Evolutionary conservation across 2,888 invertebrate genomes (phyloP).

Genomic region (Neocrepidodera transversa): DNA sequence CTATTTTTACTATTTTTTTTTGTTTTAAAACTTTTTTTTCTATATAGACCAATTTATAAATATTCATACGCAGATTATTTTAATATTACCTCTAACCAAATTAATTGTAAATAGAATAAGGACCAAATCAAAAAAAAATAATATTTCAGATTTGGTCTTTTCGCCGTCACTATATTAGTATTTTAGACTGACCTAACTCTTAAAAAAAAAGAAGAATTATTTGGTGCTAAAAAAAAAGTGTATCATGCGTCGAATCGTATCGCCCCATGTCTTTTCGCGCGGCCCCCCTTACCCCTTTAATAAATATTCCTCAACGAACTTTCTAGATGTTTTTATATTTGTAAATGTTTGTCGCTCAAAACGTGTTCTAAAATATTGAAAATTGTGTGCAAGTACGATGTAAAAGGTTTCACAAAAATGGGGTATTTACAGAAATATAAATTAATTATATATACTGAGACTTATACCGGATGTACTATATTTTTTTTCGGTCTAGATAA

Average conservation of each 20-base stretch:
- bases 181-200: conserved; percentile 30
- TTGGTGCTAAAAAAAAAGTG: conserved; percentile 33
- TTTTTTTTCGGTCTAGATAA: too few species aligned
- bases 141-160: conserved; percentile 7
- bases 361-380: conserved; percentile 52
- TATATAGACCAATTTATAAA: too few species aligned
- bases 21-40: too few species aligned
- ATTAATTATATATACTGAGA: too few species aligned
- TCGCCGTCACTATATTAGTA: conserved; percentile 4
- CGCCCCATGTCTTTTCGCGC: conserved; percentile 18
- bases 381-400: conserved; percentile 38
- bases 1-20: too few species aligned
- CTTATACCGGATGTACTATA: too few species aligned
- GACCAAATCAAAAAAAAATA: too few species aligned
- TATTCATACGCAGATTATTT: too few species aligned
- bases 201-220: conserved; percentile 24
- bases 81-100: too few species aligned
- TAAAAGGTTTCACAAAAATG: conserved; percentile 1
- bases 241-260: conserved; percentile 27
- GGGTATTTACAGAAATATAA: too few species aligned
- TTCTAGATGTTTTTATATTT: conserved; percentile 59
- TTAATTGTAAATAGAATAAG: too few species aligned
- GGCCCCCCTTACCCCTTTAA: conserved; percentile 13
- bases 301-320: conserved; percentile 41
- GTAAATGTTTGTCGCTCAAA: conserved; percentile 60